These are phyloP conservation scores for Manacus vitellinus DNA, from an alignment of 2,113 vertebrate species.

Conservation along the genomic window DNA sequence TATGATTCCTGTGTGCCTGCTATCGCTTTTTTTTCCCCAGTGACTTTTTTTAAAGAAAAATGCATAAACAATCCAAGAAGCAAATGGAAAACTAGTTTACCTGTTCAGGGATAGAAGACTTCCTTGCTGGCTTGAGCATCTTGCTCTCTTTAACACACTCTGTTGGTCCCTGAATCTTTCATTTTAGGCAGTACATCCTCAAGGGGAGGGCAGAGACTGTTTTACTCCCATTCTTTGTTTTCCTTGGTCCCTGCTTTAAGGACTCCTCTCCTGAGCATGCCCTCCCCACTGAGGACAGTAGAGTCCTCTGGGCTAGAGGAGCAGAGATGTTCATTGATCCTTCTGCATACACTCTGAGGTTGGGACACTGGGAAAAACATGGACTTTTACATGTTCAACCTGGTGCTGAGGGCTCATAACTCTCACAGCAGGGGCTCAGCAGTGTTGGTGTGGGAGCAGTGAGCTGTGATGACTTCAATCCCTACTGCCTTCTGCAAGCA, in stretches of 20 bases:
- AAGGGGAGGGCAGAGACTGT: neutral
- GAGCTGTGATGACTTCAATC: neutral
- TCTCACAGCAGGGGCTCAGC: neutral
- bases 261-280: neutral
- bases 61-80: neutral
- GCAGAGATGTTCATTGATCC: neutral
- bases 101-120: neutral
- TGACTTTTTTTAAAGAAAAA: neutral
- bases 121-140: neutral
- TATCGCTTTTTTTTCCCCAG: neutral
- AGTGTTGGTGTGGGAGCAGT: neutral
- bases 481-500: neutral
- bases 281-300: neutral
- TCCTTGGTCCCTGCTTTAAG: neutral
- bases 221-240: neutral
- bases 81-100: neutral
- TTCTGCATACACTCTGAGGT: neutral
- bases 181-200: neutral
- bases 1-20: neutral
- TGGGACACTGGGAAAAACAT: rapidly evolving
- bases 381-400: rapidly evolving
- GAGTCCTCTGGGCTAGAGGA: neutral
- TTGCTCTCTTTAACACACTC: neutral
- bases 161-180: neutral
- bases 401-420: neutral